phyloP scores from a whole-genome alignment of 2,888 invertebrate species.

The Cinara cedri region DNA sequence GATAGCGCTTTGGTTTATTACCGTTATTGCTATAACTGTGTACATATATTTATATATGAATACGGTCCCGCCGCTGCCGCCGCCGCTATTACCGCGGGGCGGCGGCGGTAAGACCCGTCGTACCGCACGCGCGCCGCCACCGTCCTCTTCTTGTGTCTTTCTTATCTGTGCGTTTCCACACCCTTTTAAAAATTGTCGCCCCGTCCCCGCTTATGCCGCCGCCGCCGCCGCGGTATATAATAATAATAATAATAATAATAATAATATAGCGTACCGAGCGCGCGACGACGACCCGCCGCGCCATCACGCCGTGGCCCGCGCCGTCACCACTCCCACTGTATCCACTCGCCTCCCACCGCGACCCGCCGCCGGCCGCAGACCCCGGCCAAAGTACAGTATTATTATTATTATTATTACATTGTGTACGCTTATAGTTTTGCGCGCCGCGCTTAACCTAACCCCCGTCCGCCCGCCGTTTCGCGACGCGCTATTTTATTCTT shows the following conservation, averaged over 20 bases:
- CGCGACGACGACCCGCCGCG: background rate
- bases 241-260: too few relatives aligned
- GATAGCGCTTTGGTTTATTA: conserved; percentile 52
- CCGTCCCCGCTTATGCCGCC: background rate
- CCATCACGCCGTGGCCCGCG: too few relatives aligned
- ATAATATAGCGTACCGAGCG: conserved; percentile 19
- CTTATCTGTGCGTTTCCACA: conserved; percentile 55
- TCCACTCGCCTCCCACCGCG: background rate
- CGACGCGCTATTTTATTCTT: conserved; percentile 11
- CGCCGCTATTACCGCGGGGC: background rate
- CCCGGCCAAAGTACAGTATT: background rate
- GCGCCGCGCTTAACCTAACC: conserved; percentile 43
- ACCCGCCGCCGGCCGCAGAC: background rate
- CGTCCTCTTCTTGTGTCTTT: conserved; percentile 25
- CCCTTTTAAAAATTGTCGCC: conserved; percentile 54
- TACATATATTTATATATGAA: conserved; percentile 24
- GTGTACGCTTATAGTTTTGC: background rate
- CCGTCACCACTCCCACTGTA: too few relatives aligned
- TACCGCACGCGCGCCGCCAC: conserved; percentile 16
- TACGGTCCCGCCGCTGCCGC: background rate
- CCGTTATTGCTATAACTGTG: conserved; percentile 33
- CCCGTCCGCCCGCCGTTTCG: background rate
- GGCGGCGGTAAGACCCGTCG: conserved; percentile 33
- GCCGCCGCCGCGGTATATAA: background rate
- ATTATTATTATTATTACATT: background rate